phyloP scores from a whole-genome alignment of 2,888 invertebrate genomes.

The Ctenicera cuprea region DNA sequence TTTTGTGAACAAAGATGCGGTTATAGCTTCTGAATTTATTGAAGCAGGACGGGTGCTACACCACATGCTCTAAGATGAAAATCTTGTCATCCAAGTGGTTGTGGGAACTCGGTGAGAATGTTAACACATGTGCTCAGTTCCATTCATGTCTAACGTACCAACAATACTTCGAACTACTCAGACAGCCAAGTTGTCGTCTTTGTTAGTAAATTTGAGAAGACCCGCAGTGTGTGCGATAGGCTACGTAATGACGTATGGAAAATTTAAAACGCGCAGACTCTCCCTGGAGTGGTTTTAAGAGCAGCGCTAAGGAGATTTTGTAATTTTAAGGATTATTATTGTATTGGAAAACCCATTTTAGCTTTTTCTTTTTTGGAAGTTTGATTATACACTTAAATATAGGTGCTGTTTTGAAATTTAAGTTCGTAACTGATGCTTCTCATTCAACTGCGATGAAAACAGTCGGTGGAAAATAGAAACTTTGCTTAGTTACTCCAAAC shows the following conservation, averaged over 20 bases:
- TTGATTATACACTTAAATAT: not conserved
- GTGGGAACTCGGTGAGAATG: constrained; percentile 70
- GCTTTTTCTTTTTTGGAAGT: constrained; percentile 35
- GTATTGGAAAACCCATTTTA: constrained; percentile 44
- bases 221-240: constrained; percentile 21
- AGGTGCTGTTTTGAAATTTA: not conserved
- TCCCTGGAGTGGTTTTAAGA: constrained; percentile 46
- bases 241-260: constrained; percentile 41
- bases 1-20: constrained; percentile 50
- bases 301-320: constrained; percentile 54
- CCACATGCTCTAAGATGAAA: constrained; percentile 69
- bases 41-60: constrained; percentile 51
- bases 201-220: constrained; percentile 38
- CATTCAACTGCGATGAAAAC: not conserved
- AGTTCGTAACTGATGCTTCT: not conserved
- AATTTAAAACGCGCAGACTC: constrained; percentile 43
- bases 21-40: constrained; percentile 45
- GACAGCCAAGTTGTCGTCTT: constrained; percentile 45
- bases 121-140: constrained; percentile 68
- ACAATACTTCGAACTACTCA: constrained; percentile 48
- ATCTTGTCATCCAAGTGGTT: constrained; percentile 71
- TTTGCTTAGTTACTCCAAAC: not conserved
- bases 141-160: constrained; percentile 59
- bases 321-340: constrained; percentile 53
- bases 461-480: not conserved